A percentile compares a stretch with the other conserved stretches of the same genome.
Conservation (phyloP, 2,113 vertebrate species). For the Xenopus borealis region DNA sequence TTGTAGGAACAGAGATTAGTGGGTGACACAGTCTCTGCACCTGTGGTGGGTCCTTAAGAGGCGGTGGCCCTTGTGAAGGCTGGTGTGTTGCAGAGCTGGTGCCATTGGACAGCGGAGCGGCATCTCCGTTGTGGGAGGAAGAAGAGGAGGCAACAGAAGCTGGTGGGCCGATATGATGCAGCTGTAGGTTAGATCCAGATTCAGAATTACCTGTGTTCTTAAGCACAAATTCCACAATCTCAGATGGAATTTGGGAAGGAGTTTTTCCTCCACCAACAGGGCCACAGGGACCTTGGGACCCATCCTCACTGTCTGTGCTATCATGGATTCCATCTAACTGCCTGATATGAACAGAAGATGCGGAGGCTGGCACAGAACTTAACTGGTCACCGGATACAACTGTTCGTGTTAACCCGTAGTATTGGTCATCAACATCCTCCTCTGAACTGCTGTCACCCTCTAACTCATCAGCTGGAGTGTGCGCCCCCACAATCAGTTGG, state of each 20-base stretch:
- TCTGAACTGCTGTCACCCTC: constrained; percentile 59
- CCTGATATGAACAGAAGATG: constrained; percentile 59
- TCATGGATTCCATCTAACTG: constrained; percentile 89
- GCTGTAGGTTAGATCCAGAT: constrained; percentile 30
- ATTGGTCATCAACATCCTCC: constrained; percentile 48
- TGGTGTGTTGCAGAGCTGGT: constrained; percentile 40
- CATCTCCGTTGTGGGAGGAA: constrained; percentile 6
- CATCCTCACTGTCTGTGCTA: constrained; percentile 76
- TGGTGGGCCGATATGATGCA: constrained; percentile 29
- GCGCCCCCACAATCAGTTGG: constrained; percentile 68
- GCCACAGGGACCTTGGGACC: constrained; percentile 25
- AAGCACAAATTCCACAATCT: constrained; percentile 67
- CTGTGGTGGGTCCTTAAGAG: constrained; percentile 50
- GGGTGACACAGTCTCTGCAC: constrained; percentile 50
- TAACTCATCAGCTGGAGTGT: too few species aligned
- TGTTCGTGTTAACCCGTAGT: constrained; percentile 66
- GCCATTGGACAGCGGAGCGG: constrained; percentile 55
- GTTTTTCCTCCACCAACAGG: constrained; percentile 44
- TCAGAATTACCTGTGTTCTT: constrained; percentile 53
- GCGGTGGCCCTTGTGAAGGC: constrained; percentile 43
- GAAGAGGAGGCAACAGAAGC: constrained; percentile 3
- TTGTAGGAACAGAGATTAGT: constrained; percentile 18
- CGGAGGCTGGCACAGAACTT: constrained; percentile 50
- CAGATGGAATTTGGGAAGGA: constrained; percentile 60
- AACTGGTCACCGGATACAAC: constrained; percentile 68